Evolutionary conservation across 2,797 vertebrate species (phyloP).

Genomic region (Microctenopoma stevenorrisi): DNA sequence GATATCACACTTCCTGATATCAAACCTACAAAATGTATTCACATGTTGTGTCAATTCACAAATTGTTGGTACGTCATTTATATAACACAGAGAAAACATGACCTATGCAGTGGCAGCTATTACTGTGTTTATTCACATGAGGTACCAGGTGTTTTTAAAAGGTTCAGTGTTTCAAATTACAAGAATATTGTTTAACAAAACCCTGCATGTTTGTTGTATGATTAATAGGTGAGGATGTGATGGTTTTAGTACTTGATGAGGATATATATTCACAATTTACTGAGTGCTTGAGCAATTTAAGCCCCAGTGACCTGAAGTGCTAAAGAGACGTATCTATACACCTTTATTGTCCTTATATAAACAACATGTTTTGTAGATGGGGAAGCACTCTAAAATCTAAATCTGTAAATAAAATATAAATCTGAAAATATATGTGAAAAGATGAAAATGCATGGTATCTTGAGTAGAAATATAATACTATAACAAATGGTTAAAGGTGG

Average conservation of each 20-base stretch:
- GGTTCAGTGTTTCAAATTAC: not conserved
- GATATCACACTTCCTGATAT: conserved; percentile 12
- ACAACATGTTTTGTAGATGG: not conserved
- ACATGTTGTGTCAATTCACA: not conserved
- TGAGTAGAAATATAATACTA: too few relatives aligned
- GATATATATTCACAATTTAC: too few relatives aligned
- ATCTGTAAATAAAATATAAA: too few relatives aligned
- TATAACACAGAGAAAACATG: not conserved
- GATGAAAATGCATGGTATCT: too few relatives aligned
- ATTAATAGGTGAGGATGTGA: not conserved
- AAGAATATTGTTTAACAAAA: not conserved
- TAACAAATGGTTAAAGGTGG: too few relatives aligned
- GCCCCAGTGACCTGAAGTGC: not conserved
- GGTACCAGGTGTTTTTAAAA: too few relatives aligned
- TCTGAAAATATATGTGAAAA: too few relatives aligned
- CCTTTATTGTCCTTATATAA: not conserved
- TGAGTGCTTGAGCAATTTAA: not conserved
- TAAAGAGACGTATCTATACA: not conserved
- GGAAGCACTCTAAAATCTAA: not conserved
- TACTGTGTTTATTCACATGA: not conserved
- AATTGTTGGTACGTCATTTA: not conserved
- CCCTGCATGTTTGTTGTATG: not conserved
- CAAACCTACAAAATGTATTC: not conserved
- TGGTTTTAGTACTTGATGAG: too few relatives aligned
- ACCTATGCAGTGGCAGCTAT: not conserved